These are phyloP conservation scores for Morelia viridis DNA, from an alignment of 2,797 vertebrate species.

Conservation along the genomic window DNA sequence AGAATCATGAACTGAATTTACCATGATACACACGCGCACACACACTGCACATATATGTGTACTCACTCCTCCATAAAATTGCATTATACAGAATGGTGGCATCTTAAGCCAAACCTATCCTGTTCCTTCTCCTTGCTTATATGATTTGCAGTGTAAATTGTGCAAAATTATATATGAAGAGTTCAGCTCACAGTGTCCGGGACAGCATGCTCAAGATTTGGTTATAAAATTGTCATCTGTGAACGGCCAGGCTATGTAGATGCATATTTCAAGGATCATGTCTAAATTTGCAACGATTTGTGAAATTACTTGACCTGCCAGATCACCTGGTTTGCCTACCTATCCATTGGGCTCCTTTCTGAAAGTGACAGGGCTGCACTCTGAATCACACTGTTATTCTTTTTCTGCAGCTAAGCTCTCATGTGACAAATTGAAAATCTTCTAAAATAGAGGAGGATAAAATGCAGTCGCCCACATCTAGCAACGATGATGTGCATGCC, in stretches of 20 bases:
- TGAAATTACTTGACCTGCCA: constrained; percentile 24
- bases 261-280: constrained; percentile 50
- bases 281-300: constrained; percentile 39
- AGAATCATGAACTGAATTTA: constrained; percentile 69
- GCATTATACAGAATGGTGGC: constrained; percentile 22
- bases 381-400: constrained; percentile 34
- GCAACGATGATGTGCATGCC: no score
- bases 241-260: constrained; percentile 47
- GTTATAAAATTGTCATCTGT: constrained; percentile 29
- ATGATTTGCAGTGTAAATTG: constrained; percentile 33
- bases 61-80: constrained; percentile 20
- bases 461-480: constrained; percentile 15
- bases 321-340: constrained; percentile 39
- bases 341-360: constrained; percentile 49
- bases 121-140: constrained; percentile 8
- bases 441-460: constrained; percentile 41
- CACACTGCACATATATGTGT: neutral
- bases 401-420: constrained; percentile 37
- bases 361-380: constrained; percentile 24
- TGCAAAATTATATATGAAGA: constrained; percentile 33
- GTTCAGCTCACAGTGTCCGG: constrained; percentile 37
- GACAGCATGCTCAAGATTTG: constrained; percentile 32
- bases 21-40: constrained; percentile 46
- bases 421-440: constrained; percentile 41
- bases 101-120: constrained; percentile 27